phyloP scores from a whole-genome alignment of 2,888 invertebrate species.

The Caenorhabditis drosophilae region DNA sequence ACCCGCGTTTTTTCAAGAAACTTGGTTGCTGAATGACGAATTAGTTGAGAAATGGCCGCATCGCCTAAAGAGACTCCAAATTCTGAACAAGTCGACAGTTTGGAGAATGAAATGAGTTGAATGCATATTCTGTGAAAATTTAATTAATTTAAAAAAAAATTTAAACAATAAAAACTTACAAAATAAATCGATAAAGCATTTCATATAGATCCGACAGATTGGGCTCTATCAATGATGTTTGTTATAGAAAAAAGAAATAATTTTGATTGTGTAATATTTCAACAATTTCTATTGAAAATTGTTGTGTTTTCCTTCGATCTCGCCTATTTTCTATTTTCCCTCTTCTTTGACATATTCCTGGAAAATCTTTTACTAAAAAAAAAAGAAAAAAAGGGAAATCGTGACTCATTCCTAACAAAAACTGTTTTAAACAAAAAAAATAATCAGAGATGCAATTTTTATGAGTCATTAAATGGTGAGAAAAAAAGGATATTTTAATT shows the following conservation, averaged over 20 bases:
- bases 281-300: neutral
- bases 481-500: too few species aligned
- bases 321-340: neutral
- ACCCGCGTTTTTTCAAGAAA: conserved; percentile 47
- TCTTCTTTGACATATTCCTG: neutral
- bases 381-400: too few species aligned
- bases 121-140: too few species aligned
- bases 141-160: neutral
- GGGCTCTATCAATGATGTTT: neutral
- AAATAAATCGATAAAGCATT: neutral
- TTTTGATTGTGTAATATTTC: neutral
- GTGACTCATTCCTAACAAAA: too few species aligned
- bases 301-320: neutral
- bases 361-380: too few species aligned
- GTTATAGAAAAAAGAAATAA: too few species aligned
- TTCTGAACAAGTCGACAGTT: conserved; percentile 11
- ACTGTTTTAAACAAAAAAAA: too few species aligned
- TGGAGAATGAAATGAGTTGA: neutral
- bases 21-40: conserved; percentile 45
- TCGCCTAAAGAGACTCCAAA: conserved; percentile 50
- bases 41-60: conserved; percentile 49
- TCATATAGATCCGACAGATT: neutral
- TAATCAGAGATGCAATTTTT: too few species aligned
- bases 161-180: conserved; percentile 16
- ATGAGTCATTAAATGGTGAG: too few species aligned